phyloP scores from a whole-genome alignment of 2,888 invertebrate species.

The Coleophora flavipennella region DNA sequence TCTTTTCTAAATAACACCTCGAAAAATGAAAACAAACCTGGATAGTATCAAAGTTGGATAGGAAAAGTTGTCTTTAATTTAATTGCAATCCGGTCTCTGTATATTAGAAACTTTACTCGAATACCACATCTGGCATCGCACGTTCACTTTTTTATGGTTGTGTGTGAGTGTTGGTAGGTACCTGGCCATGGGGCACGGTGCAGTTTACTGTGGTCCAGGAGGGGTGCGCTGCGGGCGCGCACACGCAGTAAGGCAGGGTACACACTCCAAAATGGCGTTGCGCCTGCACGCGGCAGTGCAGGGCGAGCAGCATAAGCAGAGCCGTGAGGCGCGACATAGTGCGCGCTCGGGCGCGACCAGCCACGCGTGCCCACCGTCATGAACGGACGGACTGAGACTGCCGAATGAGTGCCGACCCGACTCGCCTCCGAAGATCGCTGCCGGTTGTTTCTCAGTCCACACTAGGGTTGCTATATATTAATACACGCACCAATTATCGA shows the following conservation, averaged over 20 bases:
- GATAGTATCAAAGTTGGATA: too few species aligned
- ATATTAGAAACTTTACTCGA: not conserved
- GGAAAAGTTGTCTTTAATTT: too few species aligned
- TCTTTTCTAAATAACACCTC: too few species aligned
- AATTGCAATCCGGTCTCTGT: constrained; percentile 9
- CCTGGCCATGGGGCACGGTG: constrained; percentile 73
- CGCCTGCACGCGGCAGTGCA: constrained; percentile 35
- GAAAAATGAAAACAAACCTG: too few species aligned
- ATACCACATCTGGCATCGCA: constrained; percentile 20
- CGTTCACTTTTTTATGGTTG: constrained; percentile 32
- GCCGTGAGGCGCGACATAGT: constrained; percentile 51
- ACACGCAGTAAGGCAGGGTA: constrained; percentile 68
- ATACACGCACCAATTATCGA: constrained; percentile 40
- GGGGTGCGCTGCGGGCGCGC: constrained; percentile 68
- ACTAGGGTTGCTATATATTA: constrained; percentile 39
- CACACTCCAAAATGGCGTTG: constrained; percentile 56
- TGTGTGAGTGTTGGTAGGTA: constrained; percentile 36
- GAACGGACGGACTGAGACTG: constrained; percentile 37
- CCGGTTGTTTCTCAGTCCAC: constrained; percentile 23
- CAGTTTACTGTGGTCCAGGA: constrained; percentile 77
- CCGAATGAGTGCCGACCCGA: constrained; percentile 9
- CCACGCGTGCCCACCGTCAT: constrained; percentile 46
- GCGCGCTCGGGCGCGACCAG: constrained; percentile 49
- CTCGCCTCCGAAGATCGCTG: constrained; percentile 15
- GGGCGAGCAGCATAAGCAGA: constrained; percentile 69